Conservation (phyloP, 1,140 invertebrate genomes). For the Araneus ventricosus region DNA sequence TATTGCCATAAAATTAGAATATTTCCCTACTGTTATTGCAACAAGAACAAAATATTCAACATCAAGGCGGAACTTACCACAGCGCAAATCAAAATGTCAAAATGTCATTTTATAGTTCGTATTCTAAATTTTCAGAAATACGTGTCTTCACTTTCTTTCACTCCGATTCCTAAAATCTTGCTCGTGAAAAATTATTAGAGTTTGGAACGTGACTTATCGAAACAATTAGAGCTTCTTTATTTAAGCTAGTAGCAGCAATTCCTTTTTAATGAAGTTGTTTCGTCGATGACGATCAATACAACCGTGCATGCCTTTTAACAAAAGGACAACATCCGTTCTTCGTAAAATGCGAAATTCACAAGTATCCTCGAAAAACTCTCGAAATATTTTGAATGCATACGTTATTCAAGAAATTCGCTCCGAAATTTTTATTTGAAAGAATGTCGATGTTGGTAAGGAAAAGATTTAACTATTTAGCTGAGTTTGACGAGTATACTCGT, state of each 20-base stretch:
- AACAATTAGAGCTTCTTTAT: neutral
- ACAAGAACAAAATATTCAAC: too few relatives aligned
- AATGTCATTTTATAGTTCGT: neutral
- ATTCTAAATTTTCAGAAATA: neutral
- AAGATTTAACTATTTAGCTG: too few relatives aligned
- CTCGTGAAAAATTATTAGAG: neutral
- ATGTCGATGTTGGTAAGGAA: neutral
- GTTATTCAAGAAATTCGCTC: neutral
- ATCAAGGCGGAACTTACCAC: neutral
- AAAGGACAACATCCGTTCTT: slow-evolving; percentile 10
- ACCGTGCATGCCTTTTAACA: slow-evolving; percentile 13
- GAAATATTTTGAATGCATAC: slow-evolving; percentile 1
- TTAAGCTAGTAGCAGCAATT: neutral
- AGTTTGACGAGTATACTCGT: too few relatives aligned
- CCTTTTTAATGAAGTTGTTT: neutral
- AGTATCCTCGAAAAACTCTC: neutral
- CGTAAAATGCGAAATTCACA: neutral
- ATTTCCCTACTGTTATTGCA: too few relatives aligned
- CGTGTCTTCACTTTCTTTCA: neutral
- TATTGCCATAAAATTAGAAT: too few relatives aligned
- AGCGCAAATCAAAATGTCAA: neutral
- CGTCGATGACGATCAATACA: slow-evolving; percentile 6
- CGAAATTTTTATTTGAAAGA: neutral
- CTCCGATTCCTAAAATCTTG: neutral
- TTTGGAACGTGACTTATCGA: slow-evolving; percentile 25